phyloP scores from a whole-genome alignment of 1,140 invertebrate species.

The Potamilus streckersoni region DNA sequence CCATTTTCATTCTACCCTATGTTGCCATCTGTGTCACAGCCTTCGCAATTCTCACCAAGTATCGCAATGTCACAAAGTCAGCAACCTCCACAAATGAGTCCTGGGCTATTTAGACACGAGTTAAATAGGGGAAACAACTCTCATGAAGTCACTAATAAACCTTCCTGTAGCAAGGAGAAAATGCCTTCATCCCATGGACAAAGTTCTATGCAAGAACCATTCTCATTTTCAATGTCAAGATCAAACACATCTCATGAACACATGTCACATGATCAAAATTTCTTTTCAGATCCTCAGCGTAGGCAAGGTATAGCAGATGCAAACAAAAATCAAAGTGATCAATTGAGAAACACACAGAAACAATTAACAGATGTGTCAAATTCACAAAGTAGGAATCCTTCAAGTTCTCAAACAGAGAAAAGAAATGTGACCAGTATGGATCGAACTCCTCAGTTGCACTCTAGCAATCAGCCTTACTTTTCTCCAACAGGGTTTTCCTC shows the following conservation, averaged over 20 bases:
- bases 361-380: too few species aligned
- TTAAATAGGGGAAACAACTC: slow-evolving; percentile 10
- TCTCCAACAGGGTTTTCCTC: slow-evolving; percentile 31
- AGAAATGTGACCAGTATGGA: slow-evolving; percentile 21
- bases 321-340: slow-evolving; percentile 27
- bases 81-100: too few species aligned
- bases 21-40: too few species aligned
- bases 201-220: slow-evolving; percentile 24
- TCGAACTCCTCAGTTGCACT: slow-evolving; percentile 26
- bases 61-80: too few species aligned
- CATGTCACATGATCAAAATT: slow-evolving; percentile 21
- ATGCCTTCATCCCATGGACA: slow-evolving; percentile 16
- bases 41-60: too few species aligned
- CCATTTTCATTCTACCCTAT: slow-evolving; percentile 24
- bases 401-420: slow-evolving; percentile 16
- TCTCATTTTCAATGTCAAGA: slow-evolving; percentile 3
- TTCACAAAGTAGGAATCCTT: too few species aligned
- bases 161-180: slow-evolving; percentile 31
- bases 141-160: slow-evolving; percentile 16
- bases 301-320: slow-evolving; percentile 15
- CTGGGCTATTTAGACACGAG: too few species aligned
- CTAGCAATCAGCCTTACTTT: slow-evolving; percentile 36
- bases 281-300: slow-evolving; percentile 23
- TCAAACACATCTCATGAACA: slow-evolving; percentile 9
- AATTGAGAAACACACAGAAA: slow-evolving; percentile 19